Percentiles rank a stretch among this genome's conserved stretches.
Evolutionary conservation across 1,140 invertebrate genomes (phyloP).

Genomic region (Diorhabda elongata): DNA sequence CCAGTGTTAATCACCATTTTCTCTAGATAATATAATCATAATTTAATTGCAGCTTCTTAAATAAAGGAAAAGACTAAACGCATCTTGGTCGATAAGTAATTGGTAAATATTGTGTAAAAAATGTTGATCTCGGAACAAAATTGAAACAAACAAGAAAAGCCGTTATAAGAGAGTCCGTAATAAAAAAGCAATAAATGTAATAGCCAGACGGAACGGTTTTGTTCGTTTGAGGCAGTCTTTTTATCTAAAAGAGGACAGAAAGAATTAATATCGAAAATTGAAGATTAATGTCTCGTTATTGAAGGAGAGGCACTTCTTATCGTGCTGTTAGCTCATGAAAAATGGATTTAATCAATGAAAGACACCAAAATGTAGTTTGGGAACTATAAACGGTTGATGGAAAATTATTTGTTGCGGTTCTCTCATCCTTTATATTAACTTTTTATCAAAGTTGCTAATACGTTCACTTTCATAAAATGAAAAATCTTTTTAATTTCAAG

Average conservation of each 20-base stretch:
- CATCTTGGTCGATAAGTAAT: no score
- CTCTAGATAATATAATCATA: no score
- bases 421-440: not conserved
- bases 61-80: no score
- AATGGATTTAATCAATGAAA: slow-evolving; percentile 3
- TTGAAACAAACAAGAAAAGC: not conserved
- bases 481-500: no score
- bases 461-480: no score
- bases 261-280: slow-evolving; percentile 3
- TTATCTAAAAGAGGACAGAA: slow-evolving; percentile 2
- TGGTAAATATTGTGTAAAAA: not conserved
- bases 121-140: not conserved
- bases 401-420: not conserved
- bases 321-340: slow-evolving; percentile 1
- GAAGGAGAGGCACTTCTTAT: slow-evolving; percentile 1
- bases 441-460: not conserved
- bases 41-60: no score
- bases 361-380: not conserved
- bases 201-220: not conserved
- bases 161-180: not conserved
- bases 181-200: slow-evolving; percentile 3
- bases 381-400: not conserved
- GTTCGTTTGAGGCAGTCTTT: not conserved
- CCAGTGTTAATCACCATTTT: no score
- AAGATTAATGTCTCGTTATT: not conserved